Conservation (phyloP, 2,888 invertebrate species). For the Meandrusa payeni region DNA sequence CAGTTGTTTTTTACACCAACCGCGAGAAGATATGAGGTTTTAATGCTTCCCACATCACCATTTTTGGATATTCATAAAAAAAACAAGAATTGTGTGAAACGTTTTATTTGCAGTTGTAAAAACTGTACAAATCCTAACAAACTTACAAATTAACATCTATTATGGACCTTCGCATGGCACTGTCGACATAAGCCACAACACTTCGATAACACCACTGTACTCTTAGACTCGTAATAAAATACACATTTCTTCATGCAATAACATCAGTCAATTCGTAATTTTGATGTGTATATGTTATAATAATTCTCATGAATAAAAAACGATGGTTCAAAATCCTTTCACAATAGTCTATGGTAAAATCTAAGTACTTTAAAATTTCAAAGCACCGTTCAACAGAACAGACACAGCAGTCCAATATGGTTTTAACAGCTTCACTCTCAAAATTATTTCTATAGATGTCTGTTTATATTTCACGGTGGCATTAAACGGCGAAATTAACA, state of each 20-base stretch:
- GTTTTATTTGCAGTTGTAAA: constrained; percentile 81
- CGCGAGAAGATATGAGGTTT: too few relatives aligned
- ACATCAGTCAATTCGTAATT: constrained; percentile 46
- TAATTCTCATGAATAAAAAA: constrained; percentile 6
- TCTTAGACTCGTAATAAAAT: constrained; percentile 40
- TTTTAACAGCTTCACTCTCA: too few relatives aligned
- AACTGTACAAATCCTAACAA: constrained; percentile 82
- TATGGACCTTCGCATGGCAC: constrained; percentile 81
- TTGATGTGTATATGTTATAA: constrained; percentile 27
- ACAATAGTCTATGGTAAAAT: constrained; percentile 13
- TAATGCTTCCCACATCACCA: too few relatives aligned
- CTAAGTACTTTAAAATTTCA: too few relatives aligned
- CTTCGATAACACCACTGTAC: constrained; percentile 30
- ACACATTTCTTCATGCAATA: constrained; percentile 40
- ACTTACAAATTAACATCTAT: constrained; percentile 76
- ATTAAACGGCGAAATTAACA: too few relatives aligned
- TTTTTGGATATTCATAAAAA: constrained; percentile 25
- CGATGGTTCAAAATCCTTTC: constrained; percentile 18
- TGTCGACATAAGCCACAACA: constrained; percentile 40
- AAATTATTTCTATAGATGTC: too few relatives aligned
- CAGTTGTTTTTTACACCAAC: too few relatives aligned
- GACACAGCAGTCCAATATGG: too few relatives aligned
- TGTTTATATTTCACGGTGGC: too few relatives aligned
- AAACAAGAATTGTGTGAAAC: constrained; percentile 67
- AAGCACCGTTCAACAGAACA: too few relatives aligned